Evolutionary conservation across 1,140 invertebrate species (phyloP).

Genomic region (Diploscapter pachys): DNA sequence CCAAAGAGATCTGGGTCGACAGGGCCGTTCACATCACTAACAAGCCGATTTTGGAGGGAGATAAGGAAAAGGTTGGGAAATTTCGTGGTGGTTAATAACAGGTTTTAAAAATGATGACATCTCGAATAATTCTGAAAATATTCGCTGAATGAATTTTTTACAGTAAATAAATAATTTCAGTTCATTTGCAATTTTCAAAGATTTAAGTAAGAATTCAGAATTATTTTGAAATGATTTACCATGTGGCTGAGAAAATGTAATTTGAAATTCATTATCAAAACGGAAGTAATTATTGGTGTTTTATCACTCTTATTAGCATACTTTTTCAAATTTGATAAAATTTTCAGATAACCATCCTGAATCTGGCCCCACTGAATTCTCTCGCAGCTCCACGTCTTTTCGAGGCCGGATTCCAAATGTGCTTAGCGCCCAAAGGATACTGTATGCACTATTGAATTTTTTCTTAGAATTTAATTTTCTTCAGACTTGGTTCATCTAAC

Average conservation of each 20-base stretch:
- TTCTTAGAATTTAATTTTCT: slow-evolving; percentile 36
- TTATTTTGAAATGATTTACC: neutral
- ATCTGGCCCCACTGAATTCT: slow-evolving; percentile 21
- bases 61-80: slow-evolving; percentile 31
- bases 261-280: neutral
- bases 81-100: slow-evolving; percentile 8
- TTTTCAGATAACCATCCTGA: slow-evolving; percentile 38
- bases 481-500: slow-evolving; percentile 30
- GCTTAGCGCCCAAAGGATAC: slow-evolving; percentile 31
- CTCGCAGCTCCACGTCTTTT: slow-evolving; percentile 14
- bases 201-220: slow-evolving; percentile 8
- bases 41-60: slow-evolving; percentile 22
- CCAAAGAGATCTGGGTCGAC: slow-evolving; percentile 7
- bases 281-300: neutral
- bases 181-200: slow-evolving; percentile 2
- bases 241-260: slow-evolving; percentile 1
- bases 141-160: neutral
- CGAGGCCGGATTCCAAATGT: slow-evolving; percentile 34
- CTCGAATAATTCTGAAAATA: neutral
- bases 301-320: neutral
- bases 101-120: neutral
- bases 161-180: neutral
- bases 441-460: slow-evolving; percentile 37
- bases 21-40: slow-evolving; percentile 31
- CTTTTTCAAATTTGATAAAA: slow-evolving; percentile 3